Base-by-base conservation (phyloP, 2,797 vertebrate species). In the Rachycentron canadum region DNA sequence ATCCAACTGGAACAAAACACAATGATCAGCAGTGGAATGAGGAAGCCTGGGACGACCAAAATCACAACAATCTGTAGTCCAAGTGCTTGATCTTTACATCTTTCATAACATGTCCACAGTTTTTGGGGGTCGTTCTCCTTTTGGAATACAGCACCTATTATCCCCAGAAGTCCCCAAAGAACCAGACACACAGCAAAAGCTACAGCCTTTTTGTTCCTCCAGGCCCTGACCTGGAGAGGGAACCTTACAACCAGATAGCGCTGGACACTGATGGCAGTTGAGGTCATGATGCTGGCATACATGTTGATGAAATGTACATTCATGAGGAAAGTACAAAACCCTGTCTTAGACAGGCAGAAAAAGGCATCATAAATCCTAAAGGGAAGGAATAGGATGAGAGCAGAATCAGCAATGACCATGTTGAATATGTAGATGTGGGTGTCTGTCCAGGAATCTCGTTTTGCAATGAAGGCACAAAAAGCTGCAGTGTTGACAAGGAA, bases 311-410 rank as follows among this genome's bases (percentile, higher is more conserved):
- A 95, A 78, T 95, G 93, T 28, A 17, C 26, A 21, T 0, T 75
- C 1, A 95, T 63, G 3, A 95, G 86, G 53, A 93, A 53, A 1
- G 90, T 90, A 59, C 95, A 96, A 0, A 93, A 36, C 0, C 0
- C 0, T 0, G 30, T 55, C 11, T 21, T 66, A 0, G 1, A 0
- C 40, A 93, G 28, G 6, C 66, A 52, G 25, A 40, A 12, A 66
- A 88, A 90, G 63, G 85, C 69, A 23, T 93, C 78, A 14, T 78
- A 87, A 17, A 95, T 86, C 69, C 92, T 88, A 25, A 96, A 92
- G 0, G 97, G 96, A 23, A 97, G 86, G 78, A 91, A 93, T 26
- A 96, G 60, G 57, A 97, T 86, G 63, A 97, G 90, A 60, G 92
- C 61, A 28, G 87, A 89, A 80, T 87, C 92, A 9, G 93, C 92